These are phyloP conservation scores for Ceratina australensis DNA, from an alignment of 1,140 invertebrate species.

Conservation along the genomic window DNA sequence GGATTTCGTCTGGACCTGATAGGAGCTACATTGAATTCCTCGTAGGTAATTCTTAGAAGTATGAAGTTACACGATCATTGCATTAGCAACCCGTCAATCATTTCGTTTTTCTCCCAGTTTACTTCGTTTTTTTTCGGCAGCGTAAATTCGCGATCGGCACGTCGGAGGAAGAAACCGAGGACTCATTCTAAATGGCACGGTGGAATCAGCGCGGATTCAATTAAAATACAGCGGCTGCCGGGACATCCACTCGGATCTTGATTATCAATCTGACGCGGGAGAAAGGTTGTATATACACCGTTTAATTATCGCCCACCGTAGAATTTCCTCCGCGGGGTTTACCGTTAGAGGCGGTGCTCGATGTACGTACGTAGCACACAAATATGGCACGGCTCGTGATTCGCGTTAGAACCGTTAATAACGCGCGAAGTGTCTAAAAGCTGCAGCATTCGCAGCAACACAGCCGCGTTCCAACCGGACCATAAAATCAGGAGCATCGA, in stretches of 20 bases:
- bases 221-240: constrained; percentile 15
- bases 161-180: not conserved
- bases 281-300: not conserved
- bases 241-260: not conserved
- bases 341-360: constrained; percentile 56
- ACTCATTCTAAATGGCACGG: not conserved
- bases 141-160: no score
- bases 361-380: constrained; percentile 29
- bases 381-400: constrained; percentile 53
- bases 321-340: constrained; percentile 22
- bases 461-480: constrained; percentile 45
- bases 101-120: no score
- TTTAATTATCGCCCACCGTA: constrained; percentile 53
- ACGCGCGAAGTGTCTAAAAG: constrained; percentile 50
- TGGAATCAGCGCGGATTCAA: not conserved
- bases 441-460: constrained; percentile 38
- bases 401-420: constrained; percentile 55
- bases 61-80: no score
- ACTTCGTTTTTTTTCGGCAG: no score
- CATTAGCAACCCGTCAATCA: no score
- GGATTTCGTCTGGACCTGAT: no score
- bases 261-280: constrained; percentile 1
- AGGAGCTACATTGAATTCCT: no score
- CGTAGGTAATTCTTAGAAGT: no score
- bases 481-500: constrained; percentile 46